Conservation (phyloP, 2,888 invertebrate genomes). For the Notocelia uddmanniana region DNA sequence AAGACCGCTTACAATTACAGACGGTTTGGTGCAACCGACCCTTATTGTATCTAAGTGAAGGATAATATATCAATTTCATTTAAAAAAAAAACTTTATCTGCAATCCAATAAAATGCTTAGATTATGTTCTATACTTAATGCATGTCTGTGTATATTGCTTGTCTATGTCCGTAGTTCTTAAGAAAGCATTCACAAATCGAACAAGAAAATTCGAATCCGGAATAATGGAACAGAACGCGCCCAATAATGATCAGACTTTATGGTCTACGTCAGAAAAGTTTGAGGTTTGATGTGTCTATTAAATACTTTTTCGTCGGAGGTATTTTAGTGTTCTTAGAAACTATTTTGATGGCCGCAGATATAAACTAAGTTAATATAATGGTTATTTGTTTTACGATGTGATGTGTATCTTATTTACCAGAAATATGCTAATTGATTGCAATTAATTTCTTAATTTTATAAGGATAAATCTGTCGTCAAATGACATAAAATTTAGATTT, state of each 20-base stretch:
- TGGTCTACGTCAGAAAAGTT: conserved; percentile 59
- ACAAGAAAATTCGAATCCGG: conserved; percentile 56
- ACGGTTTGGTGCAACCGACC: too few species aligned
- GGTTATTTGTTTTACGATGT: conserved; percentile 36
- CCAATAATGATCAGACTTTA: conserved; percentile 64
- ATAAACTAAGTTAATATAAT: conserved; percentile 38
- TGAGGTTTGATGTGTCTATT: conserved; percentile 71
- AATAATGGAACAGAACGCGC: conserved; percentile 58
- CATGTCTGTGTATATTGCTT: neutral
- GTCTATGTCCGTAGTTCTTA: conserved; percentile 42
- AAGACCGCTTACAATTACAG: too few species aligned
- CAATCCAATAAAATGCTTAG: too few species aligned
- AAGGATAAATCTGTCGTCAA: conserved; percentile 24
- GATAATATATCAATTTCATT: too few species aligned
- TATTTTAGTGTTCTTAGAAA: conserved; percentile 48
- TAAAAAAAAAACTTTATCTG: too few species aligned
- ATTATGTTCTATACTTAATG: neutral
- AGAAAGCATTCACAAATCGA: conserved; percentile 69
- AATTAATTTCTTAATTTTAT: conserved; percentile 12
- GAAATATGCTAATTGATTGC: conserved; percentile 22
- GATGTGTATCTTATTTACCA: conserved; percentile 40
- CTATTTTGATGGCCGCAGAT: conserved; percentile 56
- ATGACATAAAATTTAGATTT: neutral
- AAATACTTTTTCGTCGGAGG: conserved; percentile 66
- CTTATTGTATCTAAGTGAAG: too few species aligned